Base-by-base conservation (phyloP, 2,113 vertebrate genomes). In the Toxostoma redivivum region DNA sequence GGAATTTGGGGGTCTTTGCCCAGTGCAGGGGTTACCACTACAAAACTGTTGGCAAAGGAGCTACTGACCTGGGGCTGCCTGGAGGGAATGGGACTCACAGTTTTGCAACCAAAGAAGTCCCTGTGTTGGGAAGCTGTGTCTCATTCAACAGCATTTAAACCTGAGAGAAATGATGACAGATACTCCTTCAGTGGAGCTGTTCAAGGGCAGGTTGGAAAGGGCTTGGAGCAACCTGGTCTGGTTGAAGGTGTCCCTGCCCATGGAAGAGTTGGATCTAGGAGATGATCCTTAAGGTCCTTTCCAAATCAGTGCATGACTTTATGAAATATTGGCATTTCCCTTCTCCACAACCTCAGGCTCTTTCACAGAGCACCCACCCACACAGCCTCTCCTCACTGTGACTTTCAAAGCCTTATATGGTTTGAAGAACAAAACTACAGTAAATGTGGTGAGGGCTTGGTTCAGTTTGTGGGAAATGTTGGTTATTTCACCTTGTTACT, bases 21-120 rank as follows among this genome's bases (percentile, higher is more conserved):
- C 69, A 15, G 38, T 2, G 47, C 1, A 2, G 51, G 51, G 11
- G 10, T 23, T 72, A 3, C 40, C 31, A 0, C 45, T 47, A 9
- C 48, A 56, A 45, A 89, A 28, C 0, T 47, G 8, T 18, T 25
- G 79, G n/a, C 20, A 40, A 5, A 83, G 58, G 57, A 48, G 27
- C 5, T 4, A 1, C 47, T 31, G 86, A 42, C 22, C 66, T 13
- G 42, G 28, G 9, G 27, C 19, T 54, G 57, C n/a, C 15, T 8
- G 1, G 13, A 33, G 71, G 74, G 51, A 70, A 3, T 3, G 4
- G 16, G 45, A 28, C 37, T 72, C 45, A 12, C 11, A 2, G 0
- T 24, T 85, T 18, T 31, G 31, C 65, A 76, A 70, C 61, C 15
- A 19, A 31, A 60, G 71, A 25, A 73, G 20, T n/a, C 42, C 15